Conservation (phyloP, 2,888 invertebrate species). For the Camptogramma bilineatum region DNA sequence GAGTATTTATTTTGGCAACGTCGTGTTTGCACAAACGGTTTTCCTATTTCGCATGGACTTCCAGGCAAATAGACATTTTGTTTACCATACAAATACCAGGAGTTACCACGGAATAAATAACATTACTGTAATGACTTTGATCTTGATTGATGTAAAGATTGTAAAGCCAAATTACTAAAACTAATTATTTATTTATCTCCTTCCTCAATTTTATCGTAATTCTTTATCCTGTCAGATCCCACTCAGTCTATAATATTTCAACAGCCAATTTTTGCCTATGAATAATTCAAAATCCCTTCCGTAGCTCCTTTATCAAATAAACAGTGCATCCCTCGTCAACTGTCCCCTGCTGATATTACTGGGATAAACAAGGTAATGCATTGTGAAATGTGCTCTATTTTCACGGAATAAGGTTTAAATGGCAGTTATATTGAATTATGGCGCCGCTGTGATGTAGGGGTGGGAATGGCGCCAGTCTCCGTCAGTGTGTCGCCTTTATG, state of each 20-base stretch:
- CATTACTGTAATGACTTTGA: conserved; percentile 10
- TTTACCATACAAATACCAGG: conserved; percentile 30
- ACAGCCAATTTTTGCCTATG: conserved; percentile 23
- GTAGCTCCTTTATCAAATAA: conserved; percentile 48
- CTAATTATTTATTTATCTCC: not conserved
- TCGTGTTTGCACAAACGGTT: conserved; percentile 22
- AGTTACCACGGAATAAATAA: conserved; percentile 14
- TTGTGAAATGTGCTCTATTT: conserved; percentile 19
- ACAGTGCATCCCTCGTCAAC: conserved; percentile 47
- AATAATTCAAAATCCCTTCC: conserved; percentile 37
- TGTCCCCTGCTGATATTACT: conserved; percentile 45
- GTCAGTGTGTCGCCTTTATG: conserved; percentile 47
- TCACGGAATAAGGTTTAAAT: conserved; percentile 16
- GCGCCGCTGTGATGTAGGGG: conserved; percentile 33
- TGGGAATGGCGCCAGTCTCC: conserved; percentile 37
- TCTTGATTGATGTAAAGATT: not conserved
- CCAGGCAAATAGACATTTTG: conserved; percentile 32
- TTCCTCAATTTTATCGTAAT: not conserved
- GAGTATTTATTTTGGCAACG: conserved; percentile 16
- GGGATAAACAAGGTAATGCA: conserved; percentile 41
- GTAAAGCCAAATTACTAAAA: not conserved
- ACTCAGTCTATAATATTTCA: conserved; percentile 20
- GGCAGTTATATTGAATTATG: conserved; percentile 20
- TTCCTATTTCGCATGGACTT: not conserved
- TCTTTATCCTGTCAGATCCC: conserved; percentile 4